Evolutionary conservation across 2,888 invertebrate species (phyloP), one percentile per base, ranked within the genome.

Genomic region (Xanthorhoe designata): DNA sequence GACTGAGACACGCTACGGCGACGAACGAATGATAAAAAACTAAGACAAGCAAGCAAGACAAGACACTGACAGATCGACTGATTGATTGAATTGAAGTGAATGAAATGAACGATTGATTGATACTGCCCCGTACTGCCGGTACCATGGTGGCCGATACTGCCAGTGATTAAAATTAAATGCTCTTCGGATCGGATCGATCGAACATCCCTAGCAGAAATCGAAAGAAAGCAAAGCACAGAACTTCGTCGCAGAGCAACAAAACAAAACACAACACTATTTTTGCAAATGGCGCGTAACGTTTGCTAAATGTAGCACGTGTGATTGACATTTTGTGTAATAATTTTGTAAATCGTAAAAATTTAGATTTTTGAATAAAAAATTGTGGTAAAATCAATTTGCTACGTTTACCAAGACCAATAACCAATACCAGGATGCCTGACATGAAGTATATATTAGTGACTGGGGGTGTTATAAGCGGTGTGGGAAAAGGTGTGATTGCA

Each of bases 401-500:
- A 13, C 38, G 13, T 13, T 42, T 4, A 42, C 13, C 0, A 13
- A 0, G 13, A 13, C 38, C 10, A 42, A 2, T 10, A 10, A 56
- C 18, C 47, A 1, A 19, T 35, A 59, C 7, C 19, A 78, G 66
- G 68, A 90, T 91, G 89, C 85, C 89, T 60, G 92, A 92, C 74
- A 98, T 99, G 98, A 99, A 99, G 90, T 99, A 99, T 87, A 98
- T 99, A 82, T 94, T 99, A 78, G 99, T 99, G 32, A 99, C 99
- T 66, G 99, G 99, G 63, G 99, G 99, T 79, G 99, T 99, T 58
- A 99, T 99, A 76, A 99, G 99, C 94, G 99, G 99, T 56, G 98
- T 99, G 64, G 99, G 99, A 45, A 99, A 99, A 94, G 98, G 98
- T 75, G 98, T 98, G 47, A 98, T 98, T 72, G 97, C 98, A 47